These are phyloP conservation scores for Mormyrops boulengeri DNA, from an alignment of 2,797 vertebrate genomes.

Conservation along the genomic window DNA sequence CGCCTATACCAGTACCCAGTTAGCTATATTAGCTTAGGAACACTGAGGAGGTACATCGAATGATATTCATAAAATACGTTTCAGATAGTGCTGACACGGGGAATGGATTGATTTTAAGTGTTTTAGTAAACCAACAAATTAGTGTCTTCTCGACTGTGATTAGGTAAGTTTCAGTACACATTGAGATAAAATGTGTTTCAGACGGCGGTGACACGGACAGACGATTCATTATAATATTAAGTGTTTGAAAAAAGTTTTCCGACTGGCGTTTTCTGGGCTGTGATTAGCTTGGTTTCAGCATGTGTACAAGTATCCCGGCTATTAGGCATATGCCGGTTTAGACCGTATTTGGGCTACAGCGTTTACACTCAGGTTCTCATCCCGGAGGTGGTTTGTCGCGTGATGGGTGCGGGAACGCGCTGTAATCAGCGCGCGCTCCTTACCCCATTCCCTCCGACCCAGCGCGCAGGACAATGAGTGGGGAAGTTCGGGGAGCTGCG, in stretches of 20 bases:
- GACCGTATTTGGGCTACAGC: no score
- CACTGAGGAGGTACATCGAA: background rate
- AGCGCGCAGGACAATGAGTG: no score
- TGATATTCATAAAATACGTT: background rate
- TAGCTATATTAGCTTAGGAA: background rate
- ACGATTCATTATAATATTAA: no score
- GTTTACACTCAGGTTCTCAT: background rate
- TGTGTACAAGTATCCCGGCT: no score
- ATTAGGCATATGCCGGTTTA: no score
- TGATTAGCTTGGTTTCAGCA: background rate
- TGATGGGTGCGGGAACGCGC: background rate
- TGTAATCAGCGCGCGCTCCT: background rate
- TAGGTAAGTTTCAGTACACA: no score
- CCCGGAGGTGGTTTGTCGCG: background rate
- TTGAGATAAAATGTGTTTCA: no score
- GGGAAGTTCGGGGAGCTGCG: no score
- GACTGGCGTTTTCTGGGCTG: background rate
- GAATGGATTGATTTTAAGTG: background rate
- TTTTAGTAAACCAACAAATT: background rate
- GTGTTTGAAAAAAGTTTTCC: no score
- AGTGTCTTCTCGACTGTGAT: no score
- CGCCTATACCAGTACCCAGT: background rate
- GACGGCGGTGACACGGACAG: no score
- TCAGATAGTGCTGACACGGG: background rate
- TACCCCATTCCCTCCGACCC: background rate